Evolutionary conservation across 2,797 vertebrate species (phyloP).

Genomic region (Mallotus villosus): DNA sequence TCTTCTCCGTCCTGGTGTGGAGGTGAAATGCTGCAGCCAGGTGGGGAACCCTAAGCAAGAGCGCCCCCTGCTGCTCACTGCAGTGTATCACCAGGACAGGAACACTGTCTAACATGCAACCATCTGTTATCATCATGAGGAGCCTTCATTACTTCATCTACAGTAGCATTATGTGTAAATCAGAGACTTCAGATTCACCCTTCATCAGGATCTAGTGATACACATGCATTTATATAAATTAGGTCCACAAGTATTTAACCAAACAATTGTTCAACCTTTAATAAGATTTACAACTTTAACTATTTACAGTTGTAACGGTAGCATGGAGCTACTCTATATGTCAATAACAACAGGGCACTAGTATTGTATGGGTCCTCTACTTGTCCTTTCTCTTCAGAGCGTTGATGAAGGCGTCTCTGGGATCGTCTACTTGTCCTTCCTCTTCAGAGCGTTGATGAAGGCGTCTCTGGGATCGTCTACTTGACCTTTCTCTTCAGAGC

Average conservation of each 20-base stretch:
- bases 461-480: slow-evolving; percentile 87
- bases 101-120: too few relatives aligned
- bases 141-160: not conserved
- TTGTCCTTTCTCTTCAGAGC: slow-evolving; percentile 81
- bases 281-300: not conserved
- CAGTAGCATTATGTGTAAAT: not conserved
- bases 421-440: slow-evolving; percentile 83
- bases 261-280: not conserved
- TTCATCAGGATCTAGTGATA: not conserved
- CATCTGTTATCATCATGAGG: too few relatives aligned
- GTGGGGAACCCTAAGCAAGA: too few relatives aligned
- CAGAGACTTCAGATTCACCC: not conserved
- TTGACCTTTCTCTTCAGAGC: slow-evolving; percentile 81
- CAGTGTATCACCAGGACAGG: too few relatives aligned
- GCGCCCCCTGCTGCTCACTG: too few relatives aligned
- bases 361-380: slow-evolving; percentile 27
- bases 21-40: too few relatives aligned
- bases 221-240: not conserved
- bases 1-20: too few relatives aligned
- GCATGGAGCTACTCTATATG: not conserved
- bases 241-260: not conserved
- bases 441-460: slow-evolving; percentile 89
- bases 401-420: slow-evolving; percentile 89
- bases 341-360: not conserved
- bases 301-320: not conserved